These are phyloP conservation scores for Strix occidentalis DNA, from an alignment of 2,797 vertebrate genomes.

Conservation along the genomic window DNA sequence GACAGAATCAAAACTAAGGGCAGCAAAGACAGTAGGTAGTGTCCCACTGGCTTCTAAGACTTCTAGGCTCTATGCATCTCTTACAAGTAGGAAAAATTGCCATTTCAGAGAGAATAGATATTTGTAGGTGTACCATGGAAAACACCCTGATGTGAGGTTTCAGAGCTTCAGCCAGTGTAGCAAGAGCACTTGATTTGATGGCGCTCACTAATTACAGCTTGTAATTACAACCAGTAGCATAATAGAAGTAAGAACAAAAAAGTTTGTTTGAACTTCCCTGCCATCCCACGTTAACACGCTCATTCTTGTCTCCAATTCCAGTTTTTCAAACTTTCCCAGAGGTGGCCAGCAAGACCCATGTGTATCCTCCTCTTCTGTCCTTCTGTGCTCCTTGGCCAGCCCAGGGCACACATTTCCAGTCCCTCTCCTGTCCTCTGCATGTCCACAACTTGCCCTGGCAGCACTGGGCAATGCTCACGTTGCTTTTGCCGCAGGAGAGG, in stretches of 20 bases:
- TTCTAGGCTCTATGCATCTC: neutral
- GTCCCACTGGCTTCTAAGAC: neutral
- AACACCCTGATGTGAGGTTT: neutral
- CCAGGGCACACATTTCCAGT: neutral
- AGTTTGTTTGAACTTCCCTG: neutral
- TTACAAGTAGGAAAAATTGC: neutral
- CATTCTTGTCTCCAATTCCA: neutral
- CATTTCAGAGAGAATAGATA: neutral
- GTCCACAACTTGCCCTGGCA: neutral
- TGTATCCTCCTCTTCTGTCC: neutral
- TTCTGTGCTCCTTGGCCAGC: neutral
- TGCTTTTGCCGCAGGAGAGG: neutral
- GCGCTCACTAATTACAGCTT: neutral
- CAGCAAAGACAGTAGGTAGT: neutral
- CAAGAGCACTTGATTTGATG: neutral
- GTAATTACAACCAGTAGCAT: neutral
- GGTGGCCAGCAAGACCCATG: neutral
- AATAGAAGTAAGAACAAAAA: neutral
- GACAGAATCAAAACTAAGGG: neutral
- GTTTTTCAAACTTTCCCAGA: neutral
- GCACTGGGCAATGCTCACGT: rapidly evolving
- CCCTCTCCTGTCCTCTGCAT: neutral
- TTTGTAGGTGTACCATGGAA: neutral
- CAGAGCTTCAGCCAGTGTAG: neutral
- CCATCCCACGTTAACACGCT: neutral